Percentiles rank a stretch among this genome's conserved stretches.
phyloP scores from a whole-genome alignment of 1,140 invertebrate species.

The Philaenus spumarius region DNA sequence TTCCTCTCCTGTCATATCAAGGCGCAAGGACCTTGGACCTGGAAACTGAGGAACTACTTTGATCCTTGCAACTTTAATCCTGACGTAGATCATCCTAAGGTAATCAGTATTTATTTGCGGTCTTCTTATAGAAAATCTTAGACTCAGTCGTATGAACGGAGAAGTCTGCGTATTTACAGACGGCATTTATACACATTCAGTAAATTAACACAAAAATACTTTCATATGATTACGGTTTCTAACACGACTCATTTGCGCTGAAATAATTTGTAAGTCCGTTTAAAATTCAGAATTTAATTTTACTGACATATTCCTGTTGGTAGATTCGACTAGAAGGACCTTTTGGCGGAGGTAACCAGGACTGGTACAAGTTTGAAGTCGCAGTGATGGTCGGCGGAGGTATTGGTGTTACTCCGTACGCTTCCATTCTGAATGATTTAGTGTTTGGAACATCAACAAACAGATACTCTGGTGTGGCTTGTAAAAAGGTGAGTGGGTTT shows the following conservation, averaged over 20 bases:
- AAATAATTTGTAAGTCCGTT: too few relatives aligned
- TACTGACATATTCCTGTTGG: conserved; percentile 4
- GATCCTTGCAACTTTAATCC: conserved; percentile 90
- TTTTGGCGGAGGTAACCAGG: conserved; percentile 98
- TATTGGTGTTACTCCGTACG: conserved; percentile 98
- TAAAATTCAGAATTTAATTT: too few relatives aligned
- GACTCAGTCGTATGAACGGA: too few relatives aligned
- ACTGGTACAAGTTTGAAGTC: conserved; percentile 97
- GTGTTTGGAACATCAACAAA: conserved; percentile 94
- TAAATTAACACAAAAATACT: too few relatives aligned
- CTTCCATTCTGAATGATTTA: conserved; percentile 95
- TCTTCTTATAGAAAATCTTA: too few relatives aligned
- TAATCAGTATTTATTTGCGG: too few relatives aligned
- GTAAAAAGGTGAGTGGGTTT: conserved; percentile 69
- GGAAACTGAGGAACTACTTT: conserved; percentile 96
- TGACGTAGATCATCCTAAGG: conserved; percentile 74
- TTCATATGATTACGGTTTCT: too few relatives aligned
- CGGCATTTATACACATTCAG: too few relatives aligned
- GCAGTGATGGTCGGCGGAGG: conserved; percentile 99
- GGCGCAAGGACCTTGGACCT: conserved; percentile 98
- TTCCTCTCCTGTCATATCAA: conserved; percentile 97
- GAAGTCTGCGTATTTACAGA: too few relatives aligned
- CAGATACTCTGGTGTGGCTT: conserved; percentile 88
- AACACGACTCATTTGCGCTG: too few relatives aligned
- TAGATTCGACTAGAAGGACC: conserved; percentile 88